Percentiles rank a stretch among this genome's conserved stretches.
Conservation (phyloP, 2,797 vertebrate species). For the Bradypodion pumilum region DNA sequence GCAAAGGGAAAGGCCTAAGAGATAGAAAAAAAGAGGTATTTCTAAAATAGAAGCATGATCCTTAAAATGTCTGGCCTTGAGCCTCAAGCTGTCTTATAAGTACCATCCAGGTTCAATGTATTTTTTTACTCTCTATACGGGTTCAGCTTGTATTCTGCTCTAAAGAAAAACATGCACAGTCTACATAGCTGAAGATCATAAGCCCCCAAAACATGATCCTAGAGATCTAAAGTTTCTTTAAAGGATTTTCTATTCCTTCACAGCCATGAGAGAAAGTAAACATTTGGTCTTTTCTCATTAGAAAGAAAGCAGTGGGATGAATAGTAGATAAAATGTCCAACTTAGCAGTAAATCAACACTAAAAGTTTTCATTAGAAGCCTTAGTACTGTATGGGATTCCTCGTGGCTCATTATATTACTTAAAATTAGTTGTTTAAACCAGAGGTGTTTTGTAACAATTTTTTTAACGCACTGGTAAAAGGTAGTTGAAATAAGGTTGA, state of each 20-base stretch:
- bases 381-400: conserved; percentile 49
- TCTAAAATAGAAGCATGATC: background rate
- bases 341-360: conserved; percentile 22
- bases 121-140: background rate
- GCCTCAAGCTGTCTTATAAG: conserved; percentile 37
- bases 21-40: background rate
- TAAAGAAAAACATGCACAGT: background rate
- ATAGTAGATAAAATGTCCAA: conserved; percentile 1
- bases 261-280: conserved; percentile 37
- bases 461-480: background rate
- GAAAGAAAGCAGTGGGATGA: background rate
- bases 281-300: conserved; percentile 41
- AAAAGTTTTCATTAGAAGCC: conserved; percentile 16
- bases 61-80: conserved; percentile 15
- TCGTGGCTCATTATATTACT: background rate
- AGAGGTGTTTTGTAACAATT: background rate
- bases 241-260: conserved; percentile 45
- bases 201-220: background rate
- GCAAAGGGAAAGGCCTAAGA: background rate
- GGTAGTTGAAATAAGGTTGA: background rate
- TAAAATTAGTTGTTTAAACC: background rate
- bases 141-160: background rate
- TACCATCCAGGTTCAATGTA: conserved; percentile 19
- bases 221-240: conserved; percentile 20
- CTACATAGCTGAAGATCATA: conserved; percentile 9